phyloP scores from a whole-genome alignment of 2,888 invertebrate species.

The Julus scandinavius region DNA sequence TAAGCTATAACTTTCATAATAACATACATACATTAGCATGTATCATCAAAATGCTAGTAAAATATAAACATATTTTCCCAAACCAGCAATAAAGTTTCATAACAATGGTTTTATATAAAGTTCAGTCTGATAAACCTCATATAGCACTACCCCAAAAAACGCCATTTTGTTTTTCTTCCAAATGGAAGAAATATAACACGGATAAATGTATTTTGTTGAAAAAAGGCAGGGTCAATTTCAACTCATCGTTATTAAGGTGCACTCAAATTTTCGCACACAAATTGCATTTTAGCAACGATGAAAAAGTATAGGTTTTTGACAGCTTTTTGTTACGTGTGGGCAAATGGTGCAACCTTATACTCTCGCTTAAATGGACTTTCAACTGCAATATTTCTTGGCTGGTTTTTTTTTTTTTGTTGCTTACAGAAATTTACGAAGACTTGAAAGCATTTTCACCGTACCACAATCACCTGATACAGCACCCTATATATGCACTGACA shows the following conservation, averaged over 20 bases:
- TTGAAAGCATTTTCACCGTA: background rate
- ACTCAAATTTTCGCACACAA: constrained; percentile 26
- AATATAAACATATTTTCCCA: no score
- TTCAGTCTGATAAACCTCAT: background rate
- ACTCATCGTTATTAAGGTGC: background rate
- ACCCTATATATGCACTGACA: background rate
- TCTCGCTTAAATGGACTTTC: constrained; percentile 6
- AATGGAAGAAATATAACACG: background rate
- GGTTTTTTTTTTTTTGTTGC: background rate
- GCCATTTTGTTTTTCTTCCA: background rate
- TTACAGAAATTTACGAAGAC: constrained; percentile 11
- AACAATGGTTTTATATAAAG: no score
- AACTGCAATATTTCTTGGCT: background rate
- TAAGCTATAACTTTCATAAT: no score
- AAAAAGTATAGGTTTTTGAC: background rate
- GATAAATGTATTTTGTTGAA: background rate
- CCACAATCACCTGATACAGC: constrained; percentile 18
- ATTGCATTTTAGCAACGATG: constrained; percentile 9
- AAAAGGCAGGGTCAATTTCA: constrained; percentile 14
- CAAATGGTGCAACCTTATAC: constrained; percentile 17
- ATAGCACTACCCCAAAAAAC: background rate
- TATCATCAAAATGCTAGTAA: no score
- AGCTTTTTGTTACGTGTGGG: background rate
- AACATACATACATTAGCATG: no score
- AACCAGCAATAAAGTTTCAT: no score